These are phyloP conservation scores for Pantherophis alleghaniensis DNA, from an alignment of 2,797 vertebrate genomes.

Conservation along the genomic window DNA sequence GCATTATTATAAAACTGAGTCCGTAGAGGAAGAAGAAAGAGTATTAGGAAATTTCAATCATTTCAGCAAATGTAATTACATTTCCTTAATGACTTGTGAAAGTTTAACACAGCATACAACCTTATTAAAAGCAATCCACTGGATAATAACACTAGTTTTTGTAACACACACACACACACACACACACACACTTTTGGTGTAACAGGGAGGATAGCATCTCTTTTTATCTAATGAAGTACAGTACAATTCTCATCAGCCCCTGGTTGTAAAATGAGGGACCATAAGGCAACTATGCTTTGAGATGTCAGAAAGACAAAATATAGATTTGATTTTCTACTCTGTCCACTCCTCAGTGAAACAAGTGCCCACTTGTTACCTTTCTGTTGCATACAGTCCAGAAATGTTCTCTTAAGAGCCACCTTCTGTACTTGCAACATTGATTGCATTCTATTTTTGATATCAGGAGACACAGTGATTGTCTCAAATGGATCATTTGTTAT, in stretches of 20 bases:
- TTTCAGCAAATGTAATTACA: slow-evolving; percentile 8
- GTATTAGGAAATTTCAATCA: neutral
- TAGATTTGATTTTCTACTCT: neutral
- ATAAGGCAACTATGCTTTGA: neutral
- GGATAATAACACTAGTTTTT: neutral
- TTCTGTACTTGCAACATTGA: neutral
- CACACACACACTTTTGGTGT: neutral
- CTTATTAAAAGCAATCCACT: neutral
- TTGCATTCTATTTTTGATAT: neutral
- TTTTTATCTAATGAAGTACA: neutral
- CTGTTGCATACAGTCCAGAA: neutral
- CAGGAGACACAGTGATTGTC: neutral
- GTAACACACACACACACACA: neutral
- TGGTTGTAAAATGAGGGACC: neutral
- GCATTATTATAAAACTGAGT: neutral
- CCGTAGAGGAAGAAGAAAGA: neutral
- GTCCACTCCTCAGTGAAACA: neutral
- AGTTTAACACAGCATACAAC: neutral
- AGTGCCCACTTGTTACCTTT: neutral
- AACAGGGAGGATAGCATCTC: neutral
- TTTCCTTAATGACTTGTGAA: neutral
- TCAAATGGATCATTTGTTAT: neutral
- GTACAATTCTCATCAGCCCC: neutral
- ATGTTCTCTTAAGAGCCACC: neutral
- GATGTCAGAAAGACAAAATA: neutral